phyloP scores from a whole-genome alignment of 2,888 invertebrate species.

The Pristionchus exspectatus region DNA sequence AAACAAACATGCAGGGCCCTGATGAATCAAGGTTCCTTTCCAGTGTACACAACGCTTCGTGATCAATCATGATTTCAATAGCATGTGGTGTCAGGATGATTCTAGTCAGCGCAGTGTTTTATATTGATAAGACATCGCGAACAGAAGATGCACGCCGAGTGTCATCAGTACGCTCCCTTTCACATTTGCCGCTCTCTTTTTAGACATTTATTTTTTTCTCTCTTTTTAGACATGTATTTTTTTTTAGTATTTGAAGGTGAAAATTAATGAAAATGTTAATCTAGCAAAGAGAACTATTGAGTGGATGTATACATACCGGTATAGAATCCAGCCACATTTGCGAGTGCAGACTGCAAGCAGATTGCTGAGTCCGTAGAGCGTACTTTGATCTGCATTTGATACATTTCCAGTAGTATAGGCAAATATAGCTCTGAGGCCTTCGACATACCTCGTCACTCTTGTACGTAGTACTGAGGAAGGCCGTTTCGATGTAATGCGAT shows the following conservation, averaged over 20 bases:
- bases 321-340: conserved; percentile 46
- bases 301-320: too few relatives aligned
- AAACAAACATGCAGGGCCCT: too few relatives aligned
- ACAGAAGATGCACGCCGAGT: not conserved
- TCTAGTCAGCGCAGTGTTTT: not conserved
- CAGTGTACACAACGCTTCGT: too few relatives aligned
- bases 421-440: not conserved
- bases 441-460: not conserved
- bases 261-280: too few relatives aligned
- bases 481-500: conserved; percentile 3
- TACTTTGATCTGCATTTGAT: not conserved
- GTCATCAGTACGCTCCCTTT: not conserved
- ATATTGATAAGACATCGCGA: not conserved
- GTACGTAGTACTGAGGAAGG: not conserved
- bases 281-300: too few relatives aligned
- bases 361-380: not conserved
- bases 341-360: conserved; percentile 43
- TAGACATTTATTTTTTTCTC: too few relatives aligned
- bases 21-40: too few relatives aligned
- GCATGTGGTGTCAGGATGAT: not conserved
- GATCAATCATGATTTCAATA: not conserved
- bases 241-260: too few relatives aligned
- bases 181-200: too few relatives aligned
- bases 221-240: too few relatives aligned
- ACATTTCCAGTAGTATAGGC: not conserved